Evolutionary conservation across 2,797 vertebrate species (phyloP).

Genomic region (Pipistrellus kuhlii): DNA sequence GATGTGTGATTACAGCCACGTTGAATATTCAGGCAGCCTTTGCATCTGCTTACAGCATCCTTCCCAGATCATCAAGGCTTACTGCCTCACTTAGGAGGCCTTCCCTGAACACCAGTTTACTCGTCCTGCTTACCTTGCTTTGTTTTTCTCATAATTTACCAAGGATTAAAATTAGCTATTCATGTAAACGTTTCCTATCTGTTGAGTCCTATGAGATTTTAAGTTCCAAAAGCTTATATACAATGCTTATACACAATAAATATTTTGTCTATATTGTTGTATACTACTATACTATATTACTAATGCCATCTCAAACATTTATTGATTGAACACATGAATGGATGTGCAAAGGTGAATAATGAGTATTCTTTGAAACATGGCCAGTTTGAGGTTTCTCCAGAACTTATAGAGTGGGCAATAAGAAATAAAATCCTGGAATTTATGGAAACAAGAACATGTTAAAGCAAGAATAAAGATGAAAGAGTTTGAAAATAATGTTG

Average conservation of each 20-base stretch:
- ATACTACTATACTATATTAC: neutral
- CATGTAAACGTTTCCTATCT: neutral
- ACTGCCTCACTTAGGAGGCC: neutral
- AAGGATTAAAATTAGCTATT: neutral
- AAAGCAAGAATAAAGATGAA: slow-evolving; percentile 42
- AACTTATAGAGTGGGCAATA: neutral
- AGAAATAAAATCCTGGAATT: slow-evolving; percentile 16
- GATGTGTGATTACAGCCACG: neutral
- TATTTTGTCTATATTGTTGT: neutral
- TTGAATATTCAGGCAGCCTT: neutral
- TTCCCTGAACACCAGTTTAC: neutral
- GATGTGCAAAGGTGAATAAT: neutral
- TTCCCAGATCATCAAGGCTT: neutral
- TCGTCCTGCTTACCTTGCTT: neutral
- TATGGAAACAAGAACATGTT: neutral
- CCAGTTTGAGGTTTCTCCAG: slow-evolving; percentile 42
- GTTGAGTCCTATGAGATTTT: neutral
- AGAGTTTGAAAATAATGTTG: neutral
- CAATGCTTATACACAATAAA: neutral
- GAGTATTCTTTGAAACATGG: neutral
- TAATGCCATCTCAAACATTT: slow-evolving; percentile 4
- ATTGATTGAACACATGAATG: neutral
- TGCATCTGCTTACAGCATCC: neutral
- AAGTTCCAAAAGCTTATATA: neutral
- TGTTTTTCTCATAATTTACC: neutral